Evolutionary conservation across 2,797 vertebrate genomes (phyloP).

Genomic region (Lepus oiostolus): DNA sequence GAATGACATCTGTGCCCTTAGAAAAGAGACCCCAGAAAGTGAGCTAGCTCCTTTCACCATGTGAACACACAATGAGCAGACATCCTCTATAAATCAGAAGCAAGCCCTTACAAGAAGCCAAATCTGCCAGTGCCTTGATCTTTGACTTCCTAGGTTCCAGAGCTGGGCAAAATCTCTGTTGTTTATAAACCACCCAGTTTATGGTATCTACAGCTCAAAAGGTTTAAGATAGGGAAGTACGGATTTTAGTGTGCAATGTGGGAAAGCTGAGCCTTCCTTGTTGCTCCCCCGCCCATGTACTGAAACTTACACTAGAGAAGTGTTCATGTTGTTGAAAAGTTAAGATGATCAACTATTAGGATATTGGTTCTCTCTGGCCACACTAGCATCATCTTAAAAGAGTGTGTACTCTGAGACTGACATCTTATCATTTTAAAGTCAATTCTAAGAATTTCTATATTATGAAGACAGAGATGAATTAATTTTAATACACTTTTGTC

Average conservation of each 20-base stretch:
- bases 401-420: neutral
- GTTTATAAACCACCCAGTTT: neutral
- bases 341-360: slow-evolving; percentile 55
- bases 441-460: slow-evolving; percentile 53
- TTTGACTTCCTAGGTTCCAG: neutral
- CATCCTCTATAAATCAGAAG: neutral
- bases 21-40: neutral
- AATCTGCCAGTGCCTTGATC: neutral
- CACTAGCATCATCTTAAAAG: neutral
- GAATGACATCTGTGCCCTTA: too few relatives aligned
- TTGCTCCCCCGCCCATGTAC: neutral
- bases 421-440: slow-evolving; percentile 71
- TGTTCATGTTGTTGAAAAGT: neutral
- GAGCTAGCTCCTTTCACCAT: neutral
- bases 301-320: slow-evolving; percentile 30
- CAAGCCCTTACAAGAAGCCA: neutral
- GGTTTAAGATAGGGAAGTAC: neutral
- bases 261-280: slow-evolving; percentile 32
- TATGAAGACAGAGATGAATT: slow-evolving; percentile 64
- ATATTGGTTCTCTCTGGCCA: neutral
- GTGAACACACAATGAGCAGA: neutral
- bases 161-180: neutral
- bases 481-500: neutral
- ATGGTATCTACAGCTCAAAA: neutral
- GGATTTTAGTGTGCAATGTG: neutral